phyloP scores from a whole-genome alignment of 2,888 invertebrate genomes.

The Microchrysa polita region DNA sequence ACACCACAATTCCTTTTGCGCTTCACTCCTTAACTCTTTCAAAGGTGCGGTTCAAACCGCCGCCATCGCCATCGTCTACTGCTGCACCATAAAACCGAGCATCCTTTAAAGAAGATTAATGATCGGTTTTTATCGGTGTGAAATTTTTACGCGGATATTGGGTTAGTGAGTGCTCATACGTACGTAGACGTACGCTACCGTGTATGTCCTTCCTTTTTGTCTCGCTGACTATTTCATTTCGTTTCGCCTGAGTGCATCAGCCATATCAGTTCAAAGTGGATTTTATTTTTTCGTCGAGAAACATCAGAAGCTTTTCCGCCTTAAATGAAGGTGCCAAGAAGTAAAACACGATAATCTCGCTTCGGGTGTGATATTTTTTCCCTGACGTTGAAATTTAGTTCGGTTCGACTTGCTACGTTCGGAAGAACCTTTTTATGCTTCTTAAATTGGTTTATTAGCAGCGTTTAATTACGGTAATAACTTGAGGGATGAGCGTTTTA shows the following conservation, averaged over 20 bases:
- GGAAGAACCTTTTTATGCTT: constrained; percentile 9
- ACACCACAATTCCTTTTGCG: background rate
- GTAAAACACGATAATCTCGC: constrained; percentile 25
- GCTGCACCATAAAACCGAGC: constrained; percentile 18
- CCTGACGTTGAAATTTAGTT: background rate
- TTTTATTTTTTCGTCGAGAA: constrained; percentile 15
- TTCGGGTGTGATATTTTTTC: constrained; percentile 10
- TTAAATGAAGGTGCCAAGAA: constrained; percentile 10
- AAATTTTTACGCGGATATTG: constrained; percentile 39
- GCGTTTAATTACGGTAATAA: constrained; percentile 36
- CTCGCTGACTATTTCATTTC: background rate
- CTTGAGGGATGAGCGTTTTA: constrained; percentile 28
- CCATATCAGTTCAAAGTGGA: constrained; percentile 3
- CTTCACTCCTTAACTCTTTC: background rate
- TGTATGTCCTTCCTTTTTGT: background rate
- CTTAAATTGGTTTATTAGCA: constrained; percentile 36
- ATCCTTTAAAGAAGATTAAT: constrained; percentile 37
- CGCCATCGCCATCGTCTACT: constrained; percentile 1
- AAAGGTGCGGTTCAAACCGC: background rate
- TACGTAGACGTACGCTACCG: constrained; percentile 1
- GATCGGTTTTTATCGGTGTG: constrained; percentile 35
- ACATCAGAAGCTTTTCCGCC: background rate
- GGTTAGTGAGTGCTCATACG: constrained; percentile 3
- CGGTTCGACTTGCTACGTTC: background rate
- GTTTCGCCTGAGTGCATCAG: background rate